Evolutionary conservation across 2,797 vertebrate genomes (phyloP), one percentile per base, ranked within the genome.

Genomic region (Melopsittacus undulatus): DNA sequence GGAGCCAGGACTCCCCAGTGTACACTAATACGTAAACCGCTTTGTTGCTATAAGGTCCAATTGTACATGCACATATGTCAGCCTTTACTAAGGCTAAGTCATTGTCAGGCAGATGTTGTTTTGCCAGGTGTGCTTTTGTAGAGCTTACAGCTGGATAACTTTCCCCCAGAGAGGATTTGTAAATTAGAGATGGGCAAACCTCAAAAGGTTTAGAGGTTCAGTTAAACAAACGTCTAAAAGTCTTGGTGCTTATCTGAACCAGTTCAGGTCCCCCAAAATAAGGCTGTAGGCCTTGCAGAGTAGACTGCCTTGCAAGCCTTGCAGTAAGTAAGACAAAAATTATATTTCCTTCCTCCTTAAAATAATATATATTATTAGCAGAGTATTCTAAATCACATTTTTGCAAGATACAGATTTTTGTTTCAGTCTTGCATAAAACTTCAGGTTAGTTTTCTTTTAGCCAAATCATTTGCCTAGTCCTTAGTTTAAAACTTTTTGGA

Each of bases 81-180:
- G 85, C 77, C 80, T 80, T 89, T 88, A 91, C 69, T 34, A 67
- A 94, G 91, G 76, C 73, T 48, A 91, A 86, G 89, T 51, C 92
- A 82, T 91, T 92, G 87, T 94, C 95, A 92, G 92, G 87, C 95
- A 94, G 92, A 96, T 86, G 79, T 91, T 94, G 84, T 95, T 96
- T 96, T 89, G 70, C 89, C 95, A 95, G 91, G 94, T 96, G 95
- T 79, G 74, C 73, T 86, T 96, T 94, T 90, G 92, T 91, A 79
- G 72, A 83, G 64, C 10, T 78, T 91, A 82, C 70, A 88, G 90
- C 84, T 90, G 89, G 63, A 79, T 63, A 86, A 88, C 29, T 90
- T 89, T 61, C 51, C 85, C 80, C 87, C 63, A 79, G 74, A 67
- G 70, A 80, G 66, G 23, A 82, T 79, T 90, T 94, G 94, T 83